Base-by-base conservation (phyloP, 2,888 invertebrate genomes). In the Molanna angustata region DNA sequence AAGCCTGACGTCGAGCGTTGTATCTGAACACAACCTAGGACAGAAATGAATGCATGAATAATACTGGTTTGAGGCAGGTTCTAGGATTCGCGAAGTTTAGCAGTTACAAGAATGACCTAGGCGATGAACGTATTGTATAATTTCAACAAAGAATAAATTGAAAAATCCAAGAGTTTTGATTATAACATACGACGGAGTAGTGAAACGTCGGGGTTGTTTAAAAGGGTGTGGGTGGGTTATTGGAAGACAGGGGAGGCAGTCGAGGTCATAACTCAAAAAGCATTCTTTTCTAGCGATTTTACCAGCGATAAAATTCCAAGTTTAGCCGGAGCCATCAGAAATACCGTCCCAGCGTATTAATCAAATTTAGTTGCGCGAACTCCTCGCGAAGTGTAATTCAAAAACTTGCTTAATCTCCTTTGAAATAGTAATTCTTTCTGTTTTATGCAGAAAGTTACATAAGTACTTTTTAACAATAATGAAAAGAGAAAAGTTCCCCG, bases 351-450 rank as follows among this genome's bases (percentile, higher is more conserved):
- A 20, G 21, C 41, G 49, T 33, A 49, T 49, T 49, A 49, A 49
- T 49, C 49, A 49, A 49, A 49, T 49, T 42, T 42, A 49, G 49
- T 49, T 49, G 21, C 31, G 48, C 37, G 39, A 39, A 48, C 48
- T 48, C 17, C 4, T 9, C n/a, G 27, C 39, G 39, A 32, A 32
- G 49, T 42, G 42, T 42, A 49, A 49, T 49, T 42, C 49, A 21
- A 42, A 49, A 49, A 49, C 41, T 49, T 49, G 42, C 32, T 41
- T 49, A 42, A 49, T 49, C 42, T 32, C 33, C 42, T 33, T 49
- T 42, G 49, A 49, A 49, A 49, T 42, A 49, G 49, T 49, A 33
- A 49, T 49, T 49, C 49, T 42, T 49, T 49, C 41, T 49, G 49
- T 49, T 49, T 49, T 49, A 49, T 49, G 49, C 49, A 42, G 13